These are phyloP conservation scores for Aplodontia rufa DNA, from an alignment of 2,113 vertebrate genomes.

Conservation along the genomic window DNA sequence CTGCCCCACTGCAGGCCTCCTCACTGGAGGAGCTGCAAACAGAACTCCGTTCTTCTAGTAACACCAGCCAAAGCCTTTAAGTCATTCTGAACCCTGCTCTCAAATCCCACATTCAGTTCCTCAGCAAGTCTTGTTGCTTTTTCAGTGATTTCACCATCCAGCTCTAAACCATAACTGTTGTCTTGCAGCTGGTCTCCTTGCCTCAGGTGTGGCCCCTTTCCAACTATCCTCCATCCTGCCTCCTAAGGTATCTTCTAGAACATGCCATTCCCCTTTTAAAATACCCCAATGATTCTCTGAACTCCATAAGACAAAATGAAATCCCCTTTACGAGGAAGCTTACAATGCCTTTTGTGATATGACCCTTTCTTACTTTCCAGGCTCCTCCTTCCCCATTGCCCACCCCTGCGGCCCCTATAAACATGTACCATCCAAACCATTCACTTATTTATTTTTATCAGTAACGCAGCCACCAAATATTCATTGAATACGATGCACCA, in stretches of 20 bases:
- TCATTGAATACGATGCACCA: background rate
- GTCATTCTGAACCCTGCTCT: background rate
- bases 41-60: background rate
- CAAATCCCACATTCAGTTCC: background rate
- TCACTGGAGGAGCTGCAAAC: background rate
- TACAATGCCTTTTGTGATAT: background rate
- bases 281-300: background rate
- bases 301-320: background rate
- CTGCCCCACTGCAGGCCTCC: background rate
- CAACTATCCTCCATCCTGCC: background rate
- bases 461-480: background rate
- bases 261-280: background rate
- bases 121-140: background rate
- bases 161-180: accelerated
- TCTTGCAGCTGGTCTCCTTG: background rate
- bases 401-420: no score
- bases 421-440: background rate
- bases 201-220: background rate
- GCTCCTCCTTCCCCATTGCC: background rate
- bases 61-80: background rate
- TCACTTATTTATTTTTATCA: background rate
- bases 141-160: background rate
- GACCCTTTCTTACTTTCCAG: background rate
- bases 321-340: background rate
- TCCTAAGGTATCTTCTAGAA: background rate